Conservation (phyloP, 2,797 vertebrate species). For the Morelia viridis region DNA sequence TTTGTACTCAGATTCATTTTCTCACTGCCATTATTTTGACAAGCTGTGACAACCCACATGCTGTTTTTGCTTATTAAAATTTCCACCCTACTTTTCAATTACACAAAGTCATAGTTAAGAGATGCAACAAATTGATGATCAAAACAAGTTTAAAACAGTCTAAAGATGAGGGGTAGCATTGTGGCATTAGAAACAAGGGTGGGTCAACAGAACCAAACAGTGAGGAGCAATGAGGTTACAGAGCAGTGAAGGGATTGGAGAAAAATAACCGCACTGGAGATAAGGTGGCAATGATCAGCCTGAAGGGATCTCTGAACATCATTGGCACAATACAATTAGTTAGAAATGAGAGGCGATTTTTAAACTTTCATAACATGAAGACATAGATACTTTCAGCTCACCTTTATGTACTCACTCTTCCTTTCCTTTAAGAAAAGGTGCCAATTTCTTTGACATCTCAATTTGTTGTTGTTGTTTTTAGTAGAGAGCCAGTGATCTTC, state of each 20-base stretch:
- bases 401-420: background rate
- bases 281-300: background rate
- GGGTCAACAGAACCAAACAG: background rate
- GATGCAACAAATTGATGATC: background rate
- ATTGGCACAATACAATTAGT: background rate
- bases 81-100: background rate
- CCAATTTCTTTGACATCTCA: background rate
- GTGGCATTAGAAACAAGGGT: background rate
- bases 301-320: background rate
- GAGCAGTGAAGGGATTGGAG: background rate
- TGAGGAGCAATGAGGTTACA: background rate
- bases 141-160: background rate
- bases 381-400: background rate
- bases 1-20: background rate
- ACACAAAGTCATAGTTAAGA: background rate
- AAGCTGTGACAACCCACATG: background rate
- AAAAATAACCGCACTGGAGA: background rate
- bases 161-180: background rate
- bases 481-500: background rate
- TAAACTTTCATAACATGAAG: background rate
- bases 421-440: too few relatives aligned
- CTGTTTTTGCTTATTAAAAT: background rate
- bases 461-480: background rate
- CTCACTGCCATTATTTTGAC: background rate
- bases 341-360: background rate